These are phyloP conservation scores for Enteromius thamalakanensis DNA, from an alignment of 2,797 vertebrate genomes.

Conservation along the genomic window DNA sequence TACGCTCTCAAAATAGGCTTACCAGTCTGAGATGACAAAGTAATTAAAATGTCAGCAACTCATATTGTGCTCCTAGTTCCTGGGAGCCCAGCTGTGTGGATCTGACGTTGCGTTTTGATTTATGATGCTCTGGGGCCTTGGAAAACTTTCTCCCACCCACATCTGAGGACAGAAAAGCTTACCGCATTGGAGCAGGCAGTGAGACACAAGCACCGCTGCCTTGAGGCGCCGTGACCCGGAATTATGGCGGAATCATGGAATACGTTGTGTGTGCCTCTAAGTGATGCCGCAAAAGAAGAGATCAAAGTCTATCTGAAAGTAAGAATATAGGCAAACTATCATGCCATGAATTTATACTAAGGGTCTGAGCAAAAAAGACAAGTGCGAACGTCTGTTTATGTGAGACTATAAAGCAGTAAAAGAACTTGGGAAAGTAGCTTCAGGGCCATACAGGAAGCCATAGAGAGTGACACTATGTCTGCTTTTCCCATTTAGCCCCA, in stretches of 20 bases:
- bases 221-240: constrained; percentile 41
- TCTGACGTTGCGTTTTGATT: constrained; percentile 59
- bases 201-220: constrained; percentile 39
- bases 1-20: constrained; percentile 58
- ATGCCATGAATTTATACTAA: constrained; percentile 19
- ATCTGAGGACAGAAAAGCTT: constrained; percentile 40
- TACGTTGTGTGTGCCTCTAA: constrained; percentile 3
- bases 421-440: constrained; percentile 20
- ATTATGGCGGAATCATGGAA: constrained; percentile 42
- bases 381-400: constrained; percentile 2
- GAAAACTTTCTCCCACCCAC: constrained; percentile 44
- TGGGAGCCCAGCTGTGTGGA: constrained; percentile 53
- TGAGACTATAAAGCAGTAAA: constrained; percentile 1
- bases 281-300: neutral
- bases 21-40: constrained; percentile 58
- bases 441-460: constrained; percentile 16
- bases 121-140: constrained; percentile 58
- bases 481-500: constrained; percentile 35
- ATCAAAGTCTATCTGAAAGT: constrained; percentile 40
- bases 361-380: constrained; percentile 2
- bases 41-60: constrained; percentile 66
- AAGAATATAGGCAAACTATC: constrained; percentile 19
- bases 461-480: constrained; percentile 23
- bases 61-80: constrained; percentile 57
- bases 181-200: constrained; percentile 23